phyloP scores from a whole-genome alignment of 2,113 vertebrate species.

The Hippotragus niger region DNA sequence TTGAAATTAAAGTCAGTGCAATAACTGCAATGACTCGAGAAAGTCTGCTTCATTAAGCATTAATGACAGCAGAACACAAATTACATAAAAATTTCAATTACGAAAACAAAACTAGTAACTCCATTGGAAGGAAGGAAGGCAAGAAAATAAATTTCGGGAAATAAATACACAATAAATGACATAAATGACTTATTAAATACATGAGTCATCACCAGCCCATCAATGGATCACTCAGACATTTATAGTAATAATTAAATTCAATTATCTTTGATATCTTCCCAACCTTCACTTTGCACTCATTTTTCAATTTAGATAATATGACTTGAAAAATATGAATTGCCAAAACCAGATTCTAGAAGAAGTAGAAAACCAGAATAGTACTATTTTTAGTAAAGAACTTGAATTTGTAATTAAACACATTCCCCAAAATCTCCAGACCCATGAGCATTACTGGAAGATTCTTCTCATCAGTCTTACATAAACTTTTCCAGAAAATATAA shows the following conservation, averaged over 20 bases:
- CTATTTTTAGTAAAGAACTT: constrained; percentile 31
- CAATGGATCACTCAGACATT: not conserved
- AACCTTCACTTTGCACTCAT: not conserved
- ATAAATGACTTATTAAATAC: not conserved
- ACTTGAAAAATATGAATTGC: not conserved
- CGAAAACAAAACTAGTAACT: not conserved
- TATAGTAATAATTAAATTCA: not conserved
- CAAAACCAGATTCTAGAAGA: not conserved
- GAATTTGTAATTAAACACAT: constrained; percentile 32
- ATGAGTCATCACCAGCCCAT: not conserved
- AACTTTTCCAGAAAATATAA: not conserved
- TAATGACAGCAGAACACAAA: not conserved
- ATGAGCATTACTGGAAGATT: constrained; percentile 8
- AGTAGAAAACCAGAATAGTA: not conserved
- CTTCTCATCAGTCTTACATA: not conserved
- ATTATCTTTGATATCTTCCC: constrained; percentile 9
- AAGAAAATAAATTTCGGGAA: not conserved
- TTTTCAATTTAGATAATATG: constrained; percentile 33
- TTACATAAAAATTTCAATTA: not conserved
- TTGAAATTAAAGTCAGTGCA: not conserved
- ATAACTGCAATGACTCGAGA: not conserved
- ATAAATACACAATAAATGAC: not conserved
- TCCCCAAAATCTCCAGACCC: not conserved
- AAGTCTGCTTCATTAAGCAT: not conserved
- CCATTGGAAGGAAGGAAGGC: not conserved